Evolutionary conservation across 2,797 vertebrate genomes (phyloP), one percentile per base, ranked within the genome.

Genomic region (Danio aesculapii): DNA sequence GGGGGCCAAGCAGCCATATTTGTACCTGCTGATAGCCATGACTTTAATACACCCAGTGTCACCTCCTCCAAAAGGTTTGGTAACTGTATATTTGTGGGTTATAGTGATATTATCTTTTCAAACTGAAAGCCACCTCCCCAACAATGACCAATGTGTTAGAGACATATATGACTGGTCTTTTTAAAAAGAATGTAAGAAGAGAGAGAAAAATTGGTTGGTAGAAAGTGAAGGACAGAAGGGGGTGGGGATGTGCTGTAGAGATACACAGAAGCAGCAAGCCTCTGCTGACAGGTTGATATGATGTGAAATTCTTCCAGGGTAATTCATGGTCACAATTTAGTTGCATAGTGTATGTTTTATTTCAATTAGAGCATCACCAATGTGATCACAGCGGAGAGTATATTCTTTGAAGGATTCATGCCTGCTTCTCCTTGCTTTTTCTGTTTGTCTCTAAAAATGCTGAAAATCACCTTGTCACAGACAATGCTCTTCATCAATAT

Each of bases 401-500:
- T 64, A 57, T 70, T 59, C 64, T 61, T 43, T 50, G 19, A 17
- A 47, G 52, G 63, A 81, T 83, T 81, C 67, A 30, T 59, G 41
- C 68, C 59, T 70, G 81, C 69, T 76, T 47, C 39, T 81, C 41
- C 50, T 39, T 52, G 47, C 41, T 62, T 41, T 9, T 75, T 81
- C 73, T 73, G 70, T 59, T 69, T 79, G 46, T 58, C 52, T 53
- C n/a, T 70, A 58, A 73, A 81, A 72, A 77, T 63, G 17, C 55
- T 70, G 72, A 75, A 83, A 82, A 70, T 67, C 75, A 76, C 58
- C 63, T 69, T 66, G 77, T 83, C 66, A 75, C 75, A 81, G 74
- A 68, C 81, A 50, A 46, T 16, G 47, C 47, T 62, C 59, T 61
- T 83, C 52, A 84, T 86, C 43, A 84, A 81, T 84, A 86, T 84